Evolutionary conservation across 2,888 invertebrate genomes (phyloP).

Genomic region (Catocala fraxini): DNA sequence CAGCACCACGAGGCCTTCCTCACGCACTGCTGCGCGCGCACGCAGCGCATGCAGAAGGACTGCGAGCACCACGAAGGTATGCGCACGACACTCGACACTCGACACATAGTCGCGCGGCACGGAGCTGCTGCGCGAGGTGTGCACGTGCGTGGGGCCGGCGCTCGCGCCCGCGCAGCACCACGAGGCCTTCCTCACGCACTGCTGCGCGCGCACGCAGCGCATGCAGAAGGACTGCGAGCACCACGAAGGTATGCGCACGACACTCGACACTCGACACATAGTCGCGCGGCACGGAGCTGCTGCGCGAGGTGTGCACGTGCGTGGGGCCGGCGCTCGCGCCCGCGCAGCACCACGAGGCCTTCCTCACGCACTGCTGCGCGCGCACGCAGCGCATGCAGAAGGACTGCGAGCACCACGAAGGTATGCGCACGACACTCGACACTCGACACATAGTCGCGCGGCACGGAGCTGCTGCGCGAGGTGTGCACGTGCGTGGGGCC

Average conservation of each 20-base stretch:
- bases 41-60: conserved; percentile 95
- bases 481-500: conserved; percentile 98
- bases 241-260: conserved; percentile 62
- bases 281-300: conserved; percentile 95
- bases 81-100: background rate
- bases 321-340: conserved; percentile 95
- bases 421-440: conserved; percentile 42
- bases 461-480: conserved; percentile 96
- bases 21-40: conserved; percentile 95
- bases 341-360: conserved; percentile 96
- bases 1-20: conserved; percentile 97
- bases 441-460: conserved; percentile 88
- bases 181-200: conserved; percentile 96
- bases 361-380: conserved; percentile 97
- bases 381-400: conserved; percentile 95
- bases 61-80: conserved; percentile 86
- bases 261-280: background rate
- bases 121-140: conserved; percentile 96
- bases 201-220: conserved; percentile 95
- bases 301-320: conserved; percentile 98
- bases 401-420: conserved; percentile 89
- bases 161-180: conserved; percentile 95
- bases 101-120: conserved; percentile 92
- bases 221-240: conserved; percentile 94
- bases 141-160: conserved; percentile 96